These are phyloP conservation scores for Erebia epiphron DNA, from an alignment of 2,888 invertebrate species.

Conservation along the genomic window DNA sequence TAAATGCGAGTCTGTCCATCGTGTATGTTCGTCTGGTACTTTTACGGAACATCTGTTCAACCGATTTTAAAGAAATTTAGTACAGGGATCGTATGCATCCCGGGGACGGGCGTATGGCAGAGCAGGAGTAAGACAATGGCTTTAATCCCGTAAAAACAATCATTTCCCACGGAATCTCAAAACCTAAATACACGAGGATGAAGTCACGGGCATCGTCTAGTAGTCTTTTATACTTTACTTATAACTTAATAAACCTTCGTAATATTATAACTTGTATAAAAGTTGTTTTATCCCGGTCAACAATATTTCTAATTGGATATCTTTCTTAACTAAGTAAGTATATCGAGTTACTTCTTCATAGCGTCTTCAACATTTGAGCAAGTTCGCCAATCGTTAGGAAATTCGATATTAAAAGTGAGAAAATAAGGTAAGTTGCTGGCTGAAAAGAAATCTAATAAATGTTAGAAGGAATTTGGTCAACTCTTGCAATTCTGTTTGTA, in stretches of 20 bases:
- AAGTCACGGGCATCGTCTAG: too few relatives aligned
- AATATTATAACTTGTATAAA: constrained; percentile 10
- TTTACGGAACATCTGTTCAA: too few relatives aligned
- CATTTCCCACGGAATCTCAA: too few relatives aligned
- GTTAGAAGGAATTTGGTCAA: neutral
- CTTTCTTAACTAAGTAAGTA: constrained; percentile 16
- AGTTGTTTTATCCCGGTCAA: constrained; percentile 24
- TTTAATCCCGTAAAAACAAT: too few relatives aligned
- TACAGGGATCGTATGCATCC: too few relatives aligned
- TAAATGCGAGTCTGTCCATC: too few relatives aligned
- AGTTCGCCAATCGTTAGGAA: constrained; percentile 20
- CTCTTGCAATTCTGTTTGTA: neutral
- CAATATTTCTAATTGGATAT: constrained; percentile 29
- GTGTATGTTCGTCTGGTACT: too few relatives aligned
- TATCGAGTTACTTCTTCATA: constrained; percentile 24
- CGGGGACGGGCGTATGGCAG: too few relatives aligned
- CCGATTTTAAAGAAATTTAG: too few relatives aligned
- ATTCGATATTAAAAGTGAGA: constrained; percentile 21
- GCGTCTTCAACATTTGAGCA: constrained; percentile 25
- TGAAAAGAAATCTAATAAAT: constrained; percentile 3
- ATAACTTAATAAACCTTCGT: neutral
- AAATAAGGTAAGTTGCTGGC: constrained; percentile 10
- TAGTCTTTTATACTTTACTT: neutral
- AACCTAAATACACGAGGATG: too few relatives aligned
- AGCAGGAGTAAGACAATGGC: too few relatives aligned